Evolutionary conservation across 2,888 invertebrate genomes (phyloP).

Genomic region (Phasia obesa): DNA sequence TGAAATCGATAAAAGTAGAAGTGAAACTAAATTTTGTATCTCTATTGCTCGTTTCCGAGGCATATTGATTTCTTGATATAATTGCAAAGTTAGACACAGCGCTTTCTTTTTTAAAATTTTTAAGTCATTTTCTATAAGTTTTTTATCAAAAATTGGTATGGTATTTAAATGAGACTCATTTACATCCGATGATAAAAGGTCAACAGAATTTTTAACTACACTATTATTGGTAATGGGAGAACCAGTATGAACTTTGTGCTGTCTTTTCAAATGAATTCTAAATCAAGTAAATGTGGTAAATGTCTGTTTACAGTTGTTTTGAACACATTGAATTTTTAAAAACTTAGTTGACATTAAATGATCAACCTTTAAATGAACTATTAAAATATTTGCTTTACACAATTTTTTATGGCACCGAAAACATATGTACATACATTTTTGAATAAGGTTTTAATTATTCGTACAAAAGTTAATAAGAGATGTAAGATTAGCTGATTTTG

Average conservation of each 20-base stretch:
- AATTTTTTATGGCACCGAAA: too few species aligned
- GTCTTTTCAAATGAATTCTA: not conserved
- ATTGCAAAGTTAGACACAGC: slow-evolving; percentile 29
- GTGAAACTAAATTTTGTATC: slow-evolving; percentile 37
- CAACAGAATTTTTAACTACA: not conserved
- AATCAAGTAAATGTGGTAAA: slow-evolving; percentile 24
- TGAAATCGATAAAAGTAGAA: slow-evolving; percentile 24
- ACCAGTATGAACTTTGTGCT: not conserved
- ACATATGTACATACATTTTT: too few species aligned
- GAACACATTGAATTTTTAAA: slow-evolving; percentile 18
- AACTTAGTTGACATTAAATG: slow-evolving; percentile 31
- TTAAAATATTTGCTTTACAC: too few species aligned
- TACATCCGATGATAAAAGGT: not conserved
- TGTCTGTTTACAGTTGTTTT: slow-evolving; percentile 23
- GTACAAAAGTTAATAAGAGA: too few species aligned
- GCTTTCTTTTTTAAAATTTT: slow-evolving; percentile 27
- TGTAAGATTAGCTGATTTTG: too few species aligned
- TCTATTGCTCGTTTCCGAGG: slow-evolving; percentile 19
- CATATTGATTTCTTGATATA: slow-evolving; percentile 27
- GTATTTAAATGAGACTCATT: not conserved
- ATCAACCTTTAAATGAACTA: too few species aligned
- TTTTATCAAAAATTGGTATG: slow-evolving; percentile 12
- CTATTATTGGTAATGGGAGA: not conserved
- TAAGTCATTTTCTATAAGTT: slow-evolving; percentile 7
- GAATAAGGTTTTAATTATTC: too few species aligned